Evolutionary conservation across 1,140 invertebrate genomes (phyloP), one percentile per base, ranked within the genome.

Genomic region (Drosophila dunni): DNA sequence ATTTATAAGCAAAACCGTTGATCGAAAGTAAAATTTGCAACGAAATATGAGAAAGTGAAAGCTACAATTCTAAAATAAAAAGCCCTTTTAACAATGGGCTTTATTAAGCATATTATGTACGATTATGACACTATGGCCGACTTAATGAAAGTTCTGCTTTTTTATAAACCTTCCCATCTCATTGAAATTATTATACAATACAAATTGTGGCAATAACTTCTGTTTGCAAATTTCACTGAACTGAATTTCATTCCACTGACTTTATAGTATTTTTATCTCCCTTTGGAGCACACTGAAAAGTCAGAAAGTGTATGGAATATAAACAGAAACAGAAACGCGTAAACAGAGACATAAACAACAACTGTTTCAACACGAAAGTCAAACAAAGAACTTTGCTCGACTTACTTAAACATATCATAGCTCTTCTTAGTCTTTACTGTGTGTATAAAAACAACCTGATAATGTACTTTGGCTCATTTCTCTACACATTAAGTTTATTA

Each of bases 361-460:
- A 78, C 83, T 86, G 83, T 86, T 89, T 64, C 64, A 86, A 86
- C 77, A 86, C 58, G 58, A 69, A 74, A 70, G 9, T 46, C 54
- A 63, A 70, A 83, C 78, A 68, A 80, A 78, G 65, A 66, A 78
- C 56, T 48, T 9, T 46, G 20, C 33, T 38, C 11, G 36, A 33
- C 24, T 71, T 57, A 38, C 33, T 53, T 36, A 53, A 53, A 36
- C 13, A 36, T 53, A 53, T 53, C 50, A 53, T 36, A 33, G 50
- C 7, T 29, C 24, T 29, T 29, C 24, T 9, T 9, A 17, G 29
- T 9, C 50, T 20, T 20, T 20, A 20, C 17, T 20, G 17, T 20
- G 20, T 70, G 7, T 57, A 34, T 36, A 24, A 44, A 46, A 60
- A 33, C 13, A 29, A 8, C 48, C 20, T 65, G 62, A 38, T n/a